These are phyloP conservation scores for Danaus plexippus DNA, from an alignment of 1,140 invertebrate species.

Conservation along the genomic window DNA sequence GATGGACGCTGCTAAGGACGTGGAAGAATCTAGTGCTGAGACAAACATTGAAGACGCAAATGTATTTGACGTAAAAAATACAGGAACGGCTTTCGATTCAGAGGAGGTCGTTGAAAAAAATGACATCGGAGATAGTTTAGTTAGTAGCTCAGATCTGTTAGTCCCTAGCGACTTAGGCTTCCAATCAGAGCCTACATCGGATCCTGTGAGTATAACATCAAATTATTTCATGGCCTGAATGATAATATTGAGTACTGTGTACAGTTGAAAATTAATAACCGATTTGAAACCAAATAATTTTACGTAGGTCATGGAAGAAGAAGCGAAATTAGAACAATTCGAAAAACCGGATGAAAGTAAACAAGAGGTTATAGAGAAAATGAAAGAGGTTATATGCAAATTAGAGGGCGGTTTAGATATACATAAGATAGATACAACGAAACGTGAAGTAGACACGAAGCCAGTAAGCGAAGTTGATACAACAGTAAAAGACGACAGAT, in stretches of 20 bases:
- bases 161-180: constrained; percentile 8
- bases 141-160: constrained; percentile 6
- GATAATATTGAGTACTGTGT: neutral
- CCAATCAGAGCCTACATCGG: neutral
- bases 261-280: neutral
- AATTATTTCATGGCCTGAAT: neutral
- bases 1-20: constrained; percentile 3
- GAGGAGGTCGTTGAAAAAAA: too few relatives aligned
- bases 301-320: constrained; percentile 29
- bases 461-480: constrained; percentile 12
- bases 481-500: constrained; percentile 11
- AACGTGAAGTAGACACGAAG: constrained; percentile 17
- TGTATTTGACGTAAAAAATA: too few relatives aligned
- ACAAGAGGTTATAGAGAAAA: constrained; percentile 52
- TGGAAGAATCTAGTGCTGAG: neutral
- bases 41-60: too few relatives aligned
- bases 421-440: constrained; percentile 28
- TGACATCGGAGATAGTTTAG: neutral
- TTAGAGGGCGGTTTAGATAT: constrained; percentile 43
- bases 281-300: constrained; percentile 1
- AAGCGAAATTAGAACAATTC: constrained; percentile 50
- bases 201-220: constrained; percentile 10
- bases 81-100: too few relatives aligned
- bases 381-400: constrained; percentile 57
- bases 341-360: constrained; percentile 43